A percentile compares a stretch with the other conserved stretches of the same genome.
Evolutionary conservation across 2,888 invertebrate species (phyloP).

Genomic region (Oligia strigilis): DNA sequence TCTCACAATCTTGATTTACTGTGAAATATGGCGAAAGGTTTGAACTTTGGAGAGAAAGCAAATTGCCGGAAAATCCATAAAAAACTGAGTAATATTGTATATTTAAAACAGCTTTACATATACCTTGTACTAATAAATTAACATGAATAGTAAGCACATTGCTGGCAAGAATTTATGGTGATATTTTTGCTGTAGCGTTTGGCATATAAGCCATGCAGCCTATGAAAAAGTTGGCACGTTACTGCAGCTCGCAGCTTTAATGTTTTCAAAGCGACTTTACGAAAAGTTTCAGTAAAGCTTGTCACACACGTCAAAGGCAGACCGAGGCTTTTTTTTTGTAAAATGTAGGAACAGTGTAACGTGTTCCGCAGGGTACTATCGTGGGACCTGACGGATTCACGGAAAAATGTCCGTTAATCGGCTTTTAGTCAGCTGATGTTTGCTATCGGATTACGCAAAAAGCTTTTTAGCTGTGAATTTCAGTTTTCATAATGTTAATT

Average conservation of each 20-base stretch:
- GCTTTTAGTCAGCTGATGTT: background rate
- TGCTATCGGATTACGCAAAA: background rate
- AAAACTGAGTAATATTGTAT: background rate
- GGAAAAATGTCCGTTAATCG: background rate
- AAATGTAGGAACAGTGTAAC: background rate
- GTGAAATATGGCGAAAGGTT: background rate
- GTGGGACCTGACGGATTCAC: background rate
- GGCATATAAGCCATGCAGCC: background rate
- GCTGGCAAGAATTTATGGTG: constrained; percentile 1
- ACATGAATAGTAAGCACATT: background rate
- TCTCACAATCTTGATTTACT: background rate
- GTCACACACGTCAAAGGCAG: constrained; percentile 39
- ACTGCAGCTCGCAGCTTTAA: constrained; percentile 9
- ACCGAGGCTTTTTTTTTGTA: constrained; percentile 32
- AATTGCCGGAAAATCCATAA: background rate
- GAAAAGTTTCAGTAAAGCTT: constrained; percentile 23
- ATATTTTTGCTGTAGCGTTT: constrained; percentile 24
- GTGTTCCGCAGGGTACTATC: constrained; percentile 28
- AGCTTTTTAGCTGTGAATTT: background rate
- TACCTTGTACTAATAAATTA: background rate
- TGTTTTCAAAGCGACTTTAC: constrained; percentile 36
- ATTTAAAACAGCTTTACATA: background rate
- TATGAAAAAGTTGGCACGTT: constrained; percentile 15
- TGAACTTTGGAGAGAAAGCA: background rate
- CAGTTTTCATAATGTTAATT: background rate